Base-by-base conservation (phyloP, 2,113 vertebrate genomes). In the Mustela lutreola region DNA sequence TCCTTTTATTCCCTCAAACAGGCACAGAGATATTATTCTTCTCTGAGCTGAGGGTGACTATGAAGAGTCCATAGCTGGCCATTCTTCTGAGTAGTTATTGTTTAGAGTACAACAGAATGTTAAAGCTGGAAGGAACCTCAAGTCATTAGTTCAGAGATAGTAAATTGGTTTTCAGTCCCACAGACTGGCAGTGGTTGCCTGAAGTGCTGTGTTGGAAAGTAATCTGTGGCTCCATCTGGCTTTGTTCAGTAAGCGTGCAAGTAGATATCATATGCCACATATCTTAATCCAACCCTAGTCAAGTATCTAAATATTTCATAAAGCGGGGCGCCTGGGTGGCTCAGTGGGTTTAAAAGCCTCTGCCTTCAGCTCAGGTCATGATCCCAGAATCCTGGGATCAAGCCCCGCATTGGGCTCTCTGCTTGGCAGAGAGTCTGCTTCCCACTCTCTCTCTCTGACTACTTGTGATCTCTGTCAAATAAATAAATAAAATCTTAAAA, bases 121-220 rank as follows among this genome's bases (percentile, higher is more conserved):
- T 92, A 85, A 81, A 96, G 26, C 75, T 97, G 31, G 45, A 94
- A 79, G 39, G 60, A 94, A 95, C 45, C 73, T 87, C 36, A 94
- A 67, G 21, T 88, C 50, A 84, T 84, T 92, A 67, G 50, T 78
- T 96, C 33, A 92, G 22, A 95, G 31, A 75, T 21, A 5, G 14
- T 63, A 86, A 78, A 86, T 4, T 94, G 14, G 33, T 50, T 95
- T 50, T 95, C 24, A 78, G 48, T 60, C 4, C 42, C 73, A 81
- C 48, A 50, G 21, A 90, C 65, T 89, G 62, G 14, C 16, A 87
- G 63, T 60, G 11, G 48, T 18, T 89, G 67, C 67, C 53, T 75
- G 1, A 80, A 81, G 76, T 33, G 16, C 36, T 89, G 16, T 63
- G 24, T 19, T 53, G 58, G 63, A 89, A 89, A 82, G 18, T 31